phyloP scores from a whole-genome alignment of 2,113 vertebrate genomes.

The Microtus pennsylvanicus region DNA sequence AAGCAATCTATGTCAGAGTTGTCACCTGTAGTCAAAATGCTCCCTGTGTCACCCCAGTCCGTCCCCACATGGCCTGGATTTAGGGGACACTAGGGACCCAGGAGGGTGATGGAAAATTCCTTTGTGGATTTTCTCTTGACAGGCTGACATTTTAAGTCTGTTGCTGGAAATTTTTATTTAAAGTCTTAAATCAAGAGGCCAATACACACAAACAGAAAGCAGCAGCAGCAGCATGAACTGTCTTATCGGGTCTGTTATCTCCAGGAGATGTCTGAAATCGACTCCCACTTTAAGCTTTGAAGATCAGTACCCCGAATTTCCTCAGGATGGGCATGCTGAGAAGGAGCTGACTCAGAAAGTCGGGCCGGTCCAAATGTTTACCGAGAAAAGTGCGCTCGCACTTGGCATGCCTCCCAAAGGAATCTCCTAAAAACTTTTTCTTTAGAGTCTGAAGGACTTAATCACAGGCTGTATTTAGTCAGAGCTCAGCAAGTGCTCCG shows the following conservation, averaged over 20 bases:
- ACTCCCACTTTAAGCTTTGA: slow-evolving; percentile 26
- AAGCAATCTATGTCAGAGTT: neutral
- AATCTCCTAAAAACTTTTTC: slow-evolving; percentile 67
- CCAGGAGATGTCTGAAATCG: slow-evolving; percentile 4
- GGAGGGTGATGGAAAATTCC: neutral
- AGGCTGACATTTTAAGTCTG: neutral
- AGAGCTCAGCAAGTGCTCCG: slow-evolving; percentile 8
- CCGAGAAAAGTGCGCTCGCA: neutral
- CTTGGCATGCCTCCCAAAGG: neutral
- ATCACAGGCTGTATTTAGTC: slow-evolving; percentile 22
- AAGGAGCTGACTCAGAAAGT: slow-evolving; percentile 5
- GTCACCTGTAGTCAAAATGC: neutral
- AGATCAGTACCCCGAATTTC: slow-evolving; percentile 57
- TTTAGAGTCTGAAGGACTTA: slow-evolving; percentile 34
- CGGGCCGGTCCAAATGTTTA: neutral
- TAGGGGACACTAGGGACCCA: fast-evolving
- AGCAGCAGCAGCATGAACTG: neutral
- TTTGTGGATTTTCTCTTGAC: neutral
- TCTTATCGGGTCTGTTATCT: neutral
- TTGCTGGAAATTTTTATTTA: neutral
- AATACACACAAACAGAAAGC: too few species aligned
- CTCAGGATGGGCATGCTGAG: slow-evolving; percentile 47
- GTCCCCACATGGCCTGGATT: neutral
- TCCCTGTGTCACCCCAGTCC: neutral
- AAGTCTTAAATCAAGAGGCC: neutral